Base-by-base conservation (phyloP, 2,888 invertebrate species). In the Drosophila helvetica region DNA sequence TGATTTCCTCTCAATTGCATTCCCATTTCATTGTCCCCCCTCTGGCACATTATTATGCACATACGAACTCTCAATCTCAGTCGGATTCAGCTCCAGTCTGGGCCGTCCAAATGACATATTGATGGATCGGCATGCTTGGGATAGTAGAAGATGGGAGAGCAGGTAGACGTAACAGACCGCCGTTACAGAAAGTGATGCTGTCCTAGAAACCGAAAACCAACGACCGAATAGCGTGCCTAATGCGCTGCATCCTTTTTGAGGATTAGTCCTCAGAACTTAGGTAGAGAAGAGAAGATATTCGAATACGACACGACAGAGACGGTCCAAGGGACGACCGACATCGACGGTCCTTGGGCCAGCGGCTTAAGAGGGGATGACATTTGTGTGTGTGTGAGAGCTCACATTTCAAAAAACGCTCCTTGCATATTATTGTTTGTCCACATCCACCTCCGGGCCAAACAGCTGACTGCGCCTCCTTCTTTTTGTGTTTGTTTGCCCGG, bases 191-290 rank as follows among this genome's bases (percentile, higher is more conserved):
- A 38, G 8, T 30, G 51, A 15, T 56, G 38, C 27, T 63, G 15
- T 64, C 56, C 66, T 48, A 66, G 66, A 46, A 42, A 52, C 57
- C 18, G 48, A 48, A 59, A 56, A 22, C 18, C n/a, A 38, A 33
- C 17, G 38, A 38, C 78, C 38, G 38, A 60, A 42, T 25, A 67
- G 75, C 82, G 74, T 85, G 63, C 27, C 82, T 78, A 82, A 81
- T 81, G 82, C 76, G 64, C 43, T 65, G 74, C 74, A 77, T 80
- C 85, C 85, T 70, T 74, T 81, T 72, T 74, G 53, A 74, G 82
- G 82, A 82, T 82, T 82, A 81, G 19, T n/a, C 47, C 33, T 55
- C 54, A 33, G 33, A 45, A 17, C 58, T 52, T 65, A 79, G 80
- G 78, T 83, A 80, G 77, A 48, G 18, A 10, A 8, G 47, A 38